These are phyloP conservation scores for Catharus fuscescens DNA, from an alignment of 2,113 vertebrate genomes.

Conservation along the genomic window DNA sequence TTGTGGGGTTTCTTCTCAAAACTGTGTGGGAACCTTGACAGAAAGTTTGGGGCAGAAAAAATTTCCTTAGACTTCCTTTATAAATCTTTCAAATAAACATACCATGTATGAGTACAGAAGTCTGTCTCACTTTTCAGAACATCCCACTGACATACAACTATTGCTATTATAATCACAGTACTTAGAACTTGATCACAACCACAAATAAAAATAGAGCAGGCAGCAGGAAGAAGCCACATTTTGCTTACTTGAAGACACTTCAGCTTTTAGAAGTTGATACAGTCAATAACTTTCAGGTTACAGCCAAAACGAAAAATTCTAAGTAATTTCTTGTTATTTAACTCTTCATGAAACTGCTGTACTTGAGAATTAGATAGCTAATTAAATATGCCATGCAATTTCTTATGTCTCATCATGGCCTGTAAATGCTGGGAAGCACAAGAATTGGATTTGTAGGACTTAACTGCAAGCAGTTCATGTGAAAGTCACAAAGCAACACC, in stretches of 20 bases:
- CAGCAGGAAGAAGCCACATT: neutral
- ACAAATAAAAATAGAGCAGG: neutral
- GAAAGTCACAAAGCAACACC: neutral
- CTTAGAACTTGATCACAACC: neutral
- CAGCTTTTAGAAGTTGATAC: neutral
- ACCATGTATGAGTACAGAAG: neutral
- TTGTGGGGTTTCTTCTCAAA: conserved; percentile 29
- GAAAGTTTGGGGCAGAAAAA: conserved; percentile 4
- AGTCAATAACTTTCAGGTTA: neutral
- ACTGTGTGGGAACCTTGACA: conserved; percentile 23
- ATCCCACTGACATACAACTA: neutral
- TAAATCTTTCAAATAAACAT: conserved; percentile 9
- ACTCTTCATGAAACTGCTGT: neutral
- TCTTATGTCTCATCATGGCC: neutral
- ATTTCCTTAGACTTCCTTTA: neutral
- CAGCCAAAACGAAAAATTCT: neutral
- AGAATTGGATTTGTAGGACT: neutral
- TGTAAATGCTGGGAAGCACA: neutral
- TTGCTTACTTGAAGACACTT: neutral
- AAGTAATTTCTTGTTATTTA: neutral
- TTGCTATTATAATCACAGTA: neutral
- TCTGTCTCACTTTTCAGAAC: neutral
- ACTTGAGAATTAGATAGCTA: neutral
- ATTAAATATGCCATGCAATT: neutral
- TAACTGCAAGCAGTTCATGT: neutral